These are phyloP conservation scores for Manis crassicaudata DNA, from an alignment of 2,797 vertebrate species.

Conservation along the genomic window DNA sequence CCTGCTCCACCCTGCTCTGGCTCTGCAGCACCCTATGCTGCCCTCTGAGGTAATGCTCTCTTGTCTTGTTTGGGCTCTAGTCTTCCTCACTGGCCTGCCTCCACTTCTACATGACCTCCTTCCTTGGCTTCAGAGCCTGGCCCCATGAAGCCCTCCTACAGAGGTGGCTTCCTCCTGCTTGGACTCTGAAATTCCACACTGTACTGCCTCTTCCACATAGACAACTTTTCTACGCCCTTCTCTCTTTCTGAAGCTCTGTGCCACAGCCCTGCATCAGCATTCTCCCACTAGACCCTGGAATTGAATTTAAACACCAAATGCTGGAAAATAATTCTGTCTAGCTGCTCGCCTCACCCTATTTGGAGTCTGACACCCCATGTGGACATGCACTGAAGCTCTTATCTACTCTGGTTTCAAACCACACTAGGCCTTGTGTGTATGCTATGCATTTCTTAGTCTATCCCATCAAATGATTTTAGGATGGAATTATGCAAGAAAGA, in stretches of 20 bases:
- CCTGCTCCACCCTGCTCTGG: not conserved
- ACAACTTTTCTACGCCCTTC: not conserved
- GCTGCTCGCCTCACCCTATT: not conserved
- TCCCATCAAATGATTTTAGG: not conserved
- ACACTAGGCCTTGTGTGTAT: not conserved
- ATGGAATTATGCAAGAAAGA: not conserved
- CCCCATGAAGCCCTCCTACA: not conserved
- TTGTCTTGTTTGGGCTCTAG: not conserved
- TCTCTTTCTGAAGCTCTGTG: not conserved
- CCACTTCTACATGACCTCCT: no score
- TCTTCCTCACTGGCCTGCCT: not conserved
- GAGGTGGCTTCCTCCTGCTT: not conserved
- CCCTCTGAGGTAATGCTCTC: not conserved
- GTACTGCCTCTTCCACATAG: not conserved
- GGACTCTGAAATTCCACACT: not conserved
- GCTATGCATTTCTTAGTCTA: not conserved
- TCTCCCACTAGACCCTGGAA: not conserved
- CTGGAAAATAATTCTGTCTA: not conserved
- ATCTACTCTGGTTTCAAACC: not conserved
- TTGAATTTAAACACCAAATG: not conserved
- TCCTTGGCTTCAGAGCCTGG: not conserved
- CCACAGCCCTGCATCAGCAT: not conserved
- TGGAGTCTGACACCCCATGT: not conserved
- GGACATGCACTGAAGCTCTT: not conserved
- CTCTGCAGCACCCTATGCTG: not conserved